Evolutionary conservation across 2,888 invertebrate genomes (phyloP), one percentile per base, ranked within the genome.

Genomic region (Antheraea yamamai): DNA sequence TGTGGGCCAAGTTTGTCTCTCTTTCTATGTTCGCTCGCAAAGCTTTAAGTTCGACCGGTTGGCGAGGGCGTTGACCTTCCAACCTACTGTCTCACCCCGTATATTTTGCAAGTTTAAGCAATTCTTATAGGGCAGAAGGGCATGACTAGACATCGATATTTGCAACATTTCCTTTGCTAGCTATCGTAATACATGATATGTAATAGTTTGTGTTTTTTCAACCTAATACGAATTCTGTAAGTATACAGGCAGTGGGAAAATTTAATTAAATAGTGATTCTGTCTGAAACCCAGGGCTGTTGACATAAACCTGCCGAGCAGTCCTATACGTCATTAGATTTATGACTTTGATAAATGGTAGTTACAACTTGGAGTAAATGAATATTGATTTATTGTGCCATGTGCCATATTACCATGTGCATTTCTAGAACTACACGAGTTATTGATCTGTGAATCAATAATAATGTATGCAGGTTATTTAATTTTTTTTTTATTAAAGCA

Each of bases 21-120:
- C 83, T 61, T 23, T 84, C 86, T 88, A 87, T 85, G 87, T 86
- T 87, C 88, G 85, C 88, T 87, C 86, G 85, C 87, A 87, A 88
- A 92, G 91, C 93, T 93, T 91, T 85, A 91, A 92, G 91, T 89
- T 82, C 89, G 89, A 93, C 94, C 94, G 94, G 94, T 94, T 91
- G 89, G 83, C 81, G 76, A 87, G 94, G 90, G 84, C 93, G 79
- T 88, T 90, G 94, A 93, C 91, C 92, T 86, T 85, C 82, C 92
- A 92, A 93, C 94, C 93, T 93, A 94, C 92, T 93, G 89, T 85
- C 88, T 77, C 61, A 75, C 73, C 73, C 77, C 73, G 73, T 68
- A 58, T 58, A 75, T 72, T 75, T 75, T 71, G 74, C 71, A 72
- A 75, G 72, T 71, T 72, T 72, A 52, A 47, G 68, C 26, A 72